These are phyloP conservation scores for Delphinus delphis DNA, from an alignment of 2,113 vertebrate genomes.

Conservation along the genomic window DNA sequence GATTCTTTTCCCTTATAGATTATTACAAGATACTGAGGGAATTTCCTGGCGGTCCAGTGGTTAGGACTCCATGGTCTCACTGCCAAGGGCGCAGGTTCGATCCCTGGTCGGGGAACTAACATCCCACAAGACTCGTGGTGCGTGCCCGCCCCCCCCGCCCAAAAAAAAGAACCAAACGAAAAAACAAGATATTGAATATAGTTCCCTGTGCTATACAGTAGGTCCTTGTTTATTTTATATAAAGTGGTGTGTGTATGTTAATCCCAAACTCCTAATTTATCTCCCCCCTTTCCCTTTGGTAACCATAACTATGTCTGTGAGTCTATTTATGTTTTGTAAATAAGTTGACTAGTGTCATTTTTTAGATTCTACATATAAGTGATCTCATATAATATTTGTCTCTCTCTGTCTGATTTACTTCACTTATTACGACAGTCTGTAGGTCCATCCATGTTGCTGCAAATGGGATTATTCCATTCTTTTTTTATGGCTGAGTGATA, in stretches of 20 bases:
- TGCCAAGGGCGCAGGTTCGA: fast-evolving
- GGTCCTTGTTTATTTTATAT: neutral
- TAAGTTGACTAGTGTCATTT: neutral
- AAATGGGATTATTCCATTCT: neutral
- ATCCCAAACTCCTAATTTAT: neutral
- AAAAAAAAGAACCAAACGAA: neutral
- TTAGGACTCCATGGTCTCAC: neutral
- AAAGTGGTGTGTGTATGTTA: neutral
- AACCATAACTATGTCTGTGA: neutral
- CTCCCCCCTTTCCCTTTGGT: neutral
- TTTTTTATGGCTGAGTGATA: neutral
- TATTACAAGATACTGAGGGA: neutral
- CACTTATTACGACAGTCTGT: neutral
- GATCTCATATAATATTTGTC: neutral
- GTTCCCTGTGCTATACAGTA: neutral
- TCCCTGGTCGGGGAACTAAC: neutral
- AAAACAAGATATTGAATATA: neutral
- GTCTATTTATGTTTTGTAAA: neutral
- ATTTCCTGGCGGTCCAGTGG: neutral
- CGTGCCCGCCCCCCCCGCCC: too few relatives aligned
- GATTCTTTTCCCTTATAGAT: neutral
- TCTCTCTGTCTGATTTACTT: neutral
- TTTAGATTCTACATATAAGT: neutral
- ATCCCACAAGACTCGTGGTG: neutral
- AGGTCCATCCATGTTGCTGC: neutral